Conservation (phyloP, 2,888 invertebrate genomes). For the Gisinianus flammeolus region DNA sequence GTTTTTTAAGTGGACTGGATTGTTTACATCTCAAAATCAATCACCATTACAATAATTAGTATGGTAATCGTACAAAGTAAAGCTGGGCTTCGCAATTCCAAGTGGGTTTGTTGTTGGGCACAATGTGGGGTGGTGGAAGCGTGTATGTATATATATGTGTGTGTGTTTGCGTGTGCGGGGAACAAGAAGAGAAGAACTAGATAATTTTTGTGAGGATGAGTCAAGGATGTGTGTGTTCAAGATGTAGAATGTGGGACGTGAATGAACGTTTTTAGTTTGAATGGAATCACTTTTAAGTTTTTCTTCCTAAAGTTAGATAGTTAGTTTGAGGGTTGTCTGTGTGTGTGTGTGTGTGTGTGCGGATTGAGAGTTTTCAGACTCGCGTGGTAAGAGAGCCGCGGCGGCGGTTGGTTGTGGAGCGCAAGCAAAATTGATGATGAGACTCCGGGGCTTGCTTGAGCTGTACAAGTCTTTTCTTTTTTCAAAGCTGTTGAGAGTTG, state of each 20-base stretch:
- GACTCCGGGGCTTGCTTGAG: slow-evolving; percentile 21
- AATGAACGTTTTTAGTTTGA: slow-evolving; percentile 17
- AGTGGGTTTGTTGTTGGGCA: no score
- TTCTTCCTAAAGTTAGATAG: slow-evolving; percentile 1
- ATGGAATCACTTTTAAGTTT: slow-evolving; percentile 30
- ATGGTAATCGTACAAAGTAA: no score
- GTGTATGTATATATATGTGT: slow-evolving; percentile 4
- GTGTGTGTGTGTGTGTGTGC: neutral
- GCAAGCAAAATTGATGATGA: slow-evolving; percentile 30
- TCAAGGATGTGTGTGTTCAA: neutral
- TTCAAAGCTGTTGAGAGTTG: slow-evolving; percentile 9
- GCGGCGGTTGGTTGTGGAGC: slow-evolving; percentile 15
- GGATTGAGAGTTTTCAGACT: slow-evolving; percentile 19
- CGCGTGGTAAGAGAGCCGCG: slow-evolving; percentile 12
- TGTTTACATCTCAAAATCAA: no score
- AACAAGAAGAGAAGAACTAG: neutral
- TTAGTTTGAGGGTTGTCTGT: neutral
- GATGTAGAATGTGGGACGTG: slow-evolving; percentile 8
- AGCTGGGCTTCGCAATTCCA: no score
- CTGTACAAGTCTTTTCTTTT: slow-evolving; percentile 23
- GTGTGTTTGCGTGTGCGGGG: neutral
- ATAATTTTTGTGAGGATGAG: neutral
- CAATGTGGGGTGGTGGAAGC: neutral
- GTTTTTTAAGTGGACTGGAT: no score
- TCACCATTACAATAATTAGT: no score